Conservation (phyloP, 1,140 invertebrate genomes). For the Melanaphis sacchari region DNA sequence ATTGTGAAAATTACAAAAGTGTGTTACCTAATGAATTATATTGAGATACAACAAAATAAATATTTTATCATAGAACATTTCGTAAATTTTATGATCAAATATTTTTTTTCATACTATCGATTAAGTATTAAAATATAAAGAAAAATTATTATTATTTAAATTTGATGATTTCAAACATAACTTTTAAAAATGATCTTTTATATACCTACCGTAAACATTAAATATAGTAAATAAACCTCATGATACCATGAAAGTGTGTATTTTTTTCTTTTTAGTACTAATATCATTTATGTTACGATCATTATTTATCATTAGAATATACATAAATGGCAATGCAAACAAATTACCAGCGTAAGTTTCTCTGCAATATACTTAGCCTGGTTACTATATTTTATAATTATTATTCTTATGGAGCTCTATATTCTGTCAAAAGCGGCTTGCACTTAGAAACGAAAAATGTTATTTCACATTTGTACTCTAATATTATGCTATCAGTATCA, state of each 20-base stretch:
- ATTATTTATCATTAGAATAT: slow-evolving; percentile 25
- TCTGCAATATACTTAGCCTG: background rate
- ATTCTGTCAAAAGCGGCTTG: background rate
- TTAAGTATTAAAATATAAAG: background rate
- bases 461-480: background rate
- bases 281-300: background rate
- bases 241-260: background rate
- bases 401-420: background rate
- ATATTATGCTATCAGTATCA: background rate
- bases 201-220: background rate
- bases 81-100: background rate
- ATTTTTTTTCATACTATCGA: background rate
- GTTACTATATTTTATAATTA: slow-evolving; percentile 8
- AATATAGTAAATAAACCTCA: background rate
- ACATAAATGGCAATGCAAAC: background rate
- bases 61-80: background rate
- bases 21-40: background rate
- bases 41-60: background rate
- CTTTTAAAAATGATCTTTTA: background rate
- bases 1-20: background rate
- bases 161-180: background rate
- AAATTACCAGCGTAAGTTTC: background rate
- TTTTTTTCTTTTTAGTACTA: background rate
- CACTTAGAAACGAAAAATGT: background rate
- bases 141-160: background rate